Conservation (phyloP, 2,113 vertebrate species). For the Onychostoma macrolepis region DNA sequence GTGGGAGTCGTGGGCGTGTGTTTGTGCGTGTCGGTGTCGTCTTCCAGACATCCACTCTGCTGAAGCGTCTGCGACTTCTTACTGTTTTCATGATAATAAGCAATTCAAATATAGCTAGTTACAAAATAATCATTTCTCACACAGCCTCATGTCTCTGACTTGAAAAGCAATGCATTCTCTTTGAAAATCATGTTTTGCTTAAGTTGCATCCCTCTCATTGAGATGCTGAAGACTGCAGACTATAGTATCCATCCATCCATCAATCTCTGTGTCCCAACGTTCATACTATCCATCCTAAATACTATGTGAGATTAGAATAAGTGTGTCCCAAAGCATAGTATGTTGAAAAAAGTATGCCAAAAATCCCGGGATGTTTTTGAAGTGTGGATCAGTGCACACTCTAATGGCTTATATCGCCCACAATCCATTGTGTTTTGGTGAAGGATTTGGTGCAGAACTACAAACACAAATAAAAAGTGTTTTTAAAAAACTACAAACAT, state of each 20-base stretch:
- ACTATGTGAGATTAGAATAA: no score
- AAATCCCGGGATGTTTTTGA: no score
- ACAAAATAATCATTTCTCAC: constrained; percentile 11
- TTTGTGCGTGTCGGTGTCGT: background rate
- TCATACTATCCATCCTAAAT: no score
- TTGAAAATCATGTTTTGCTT: background rate
- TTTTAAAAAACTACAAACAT: no score
- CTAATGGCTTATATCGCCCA: no score
- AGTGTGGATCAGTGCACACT: no score
- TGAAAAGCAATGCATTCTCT: background rate
- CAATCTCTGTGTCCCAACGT: background rate
- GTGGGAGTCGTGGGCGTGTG: constrained; percentile 34
- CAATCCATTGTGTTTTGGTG: no score
- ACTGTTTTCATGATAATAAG: constrained; percentile 52
- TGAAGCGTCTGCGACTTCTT: constrained; percentile 29
- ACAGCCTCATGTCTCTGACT: background rate
- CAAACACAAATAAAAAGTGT: no score
- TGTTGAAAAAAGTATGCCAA: no score
- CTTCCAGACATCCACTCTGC: constrained; percentile 25
- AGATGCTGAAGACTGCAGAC: background rate
- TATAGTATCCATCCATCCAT: background rate
- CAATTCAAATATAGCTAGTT: constrained; percentile 48
- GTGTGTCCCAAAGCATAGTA: no score
- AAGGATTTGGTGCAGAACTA: no score
- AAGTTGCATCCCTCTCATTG: background rate